A percentile compares a stretch with the other conserved stretches of the same genome.
Evolutionary conservation across 2,888 invertebrate species (phyloP).

Genomic region (Dione juno): DNA sequence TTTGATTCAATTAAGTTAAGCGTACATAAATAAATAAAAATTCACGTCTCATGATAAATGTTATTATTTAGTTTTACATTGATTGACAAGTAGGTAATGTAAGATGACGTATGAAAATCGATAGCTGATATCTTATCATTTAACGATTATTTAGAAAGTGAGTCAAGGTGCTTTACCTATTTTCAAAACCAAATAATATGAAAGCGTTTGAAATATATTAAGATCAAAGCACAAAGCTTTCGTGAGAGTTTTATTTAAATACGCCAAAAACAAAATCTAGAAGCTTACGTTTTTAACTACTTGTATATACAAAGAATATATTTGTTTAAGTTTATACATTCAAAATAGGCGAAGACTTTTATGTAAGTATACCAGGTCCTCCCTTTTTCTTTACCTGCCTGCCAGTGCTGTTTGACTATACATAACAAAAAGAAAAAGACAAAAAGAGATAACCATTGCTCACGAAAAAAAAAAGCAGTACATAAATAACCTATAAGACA

Average conservation of each 20-base stretch:
- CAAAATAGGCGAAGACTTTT: too few species aligned
- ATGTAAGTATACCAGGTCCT: not conserved
- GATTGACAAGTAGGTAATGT: not conserved
- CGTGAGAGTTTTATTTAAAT: not conserved
- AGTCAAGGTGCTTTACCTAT: slow-evolving; percentile 31
- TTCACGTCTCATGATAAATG: not conserved
- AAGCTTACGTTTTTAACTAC: not conserved
- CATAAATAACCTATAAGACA: not conserved
- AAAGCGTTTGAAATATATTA: not conserved
- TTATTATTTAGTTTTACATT: not conserved
- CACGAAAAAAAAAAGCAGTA: slow-evolving; percentile 11
- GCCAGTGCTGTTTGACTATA: not conserved
- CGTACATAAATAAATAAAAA: too few species aligned
- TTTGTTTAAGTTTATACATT: not conserved
- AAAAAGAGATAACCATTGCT: not conserved
- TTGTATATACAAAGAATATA: not conserved
- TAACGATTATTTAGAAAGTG: slow-evolving; percentile 33
- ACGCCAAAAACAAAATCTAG: not conserved
- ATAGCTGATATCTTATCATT: slow-evolving; percentile 33
- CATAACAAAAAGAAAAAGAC: not conserved
- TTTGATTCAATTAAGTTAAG: too few species aligned
- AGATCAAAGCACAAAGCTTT: not conserved
- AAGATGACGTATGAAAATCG: slow-evolving; percentile 10
- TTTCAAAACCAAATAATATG: not conserved
- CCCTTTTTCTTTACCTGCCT: not conserved